Conservation (phyloP, 2,888 invertebrate species). For the Caprella mutica region DNA sequence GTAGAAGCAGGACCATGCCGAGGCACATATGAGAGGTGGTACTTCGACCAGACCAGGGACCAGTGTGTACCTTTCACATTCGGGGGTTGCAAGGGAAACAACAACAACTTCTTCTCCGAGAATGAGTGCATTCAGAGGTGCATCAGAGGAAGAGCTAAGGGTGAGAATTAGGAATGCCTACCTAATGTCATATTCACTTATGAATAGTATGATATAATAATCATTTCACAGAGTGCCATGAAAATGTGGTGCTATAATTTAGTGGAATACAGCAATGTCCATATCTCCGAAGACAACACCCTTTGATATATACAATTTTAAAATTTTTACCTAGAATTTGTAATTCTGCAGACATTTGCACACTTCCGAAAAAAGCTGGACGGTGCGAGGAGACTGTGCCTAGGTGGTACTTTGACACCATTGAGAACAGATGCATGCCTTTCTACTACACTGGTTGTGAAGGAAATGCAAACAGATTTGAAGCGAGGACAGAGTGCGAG, state of each 20-base stretch:
- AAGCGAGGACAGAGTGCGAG: constrained; percentile 37
- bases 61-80: constrained; percentile 63
- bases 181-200: too few species aligned
- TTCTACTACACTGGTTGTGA: constrained; percentile 88
- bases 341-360: constrained; percentile 36
- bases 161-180: too few species aligned
- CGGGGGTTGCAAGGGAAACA: constrained; percentile 80
- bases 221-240: too few species aligned
- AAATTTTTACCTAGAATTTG: too few species aligned
- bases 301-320: too few species aligned
- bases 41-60: constrained; percentile 54
- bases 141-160: constrained; percentile 45
- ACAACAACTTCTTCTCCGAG: constrained; percentile 70
- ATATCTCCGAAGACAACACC: too few species aligned
- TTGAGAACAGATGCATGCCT: constrained; percentile 74
- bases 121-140: constrained; percentile 70
- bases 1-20: constrained; percentile 64
- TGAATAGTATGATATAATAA: too few species aligned
- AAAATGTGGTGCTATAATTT: too few species aligned
- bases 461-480: constrained; percentile 55
- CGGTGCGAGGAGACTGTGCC: constrained; percentile 63
- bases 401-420: constrained; percentile 73
- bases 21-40: constrained; percentile 66
- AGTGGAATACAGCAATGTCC: too few species aligned
- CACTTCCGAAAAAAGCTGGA: constrained; percentile 49